Conservation (phyloP, 1,140 invertebrate genomes). For the Pseudomyrmex dendroicus region DNA sequence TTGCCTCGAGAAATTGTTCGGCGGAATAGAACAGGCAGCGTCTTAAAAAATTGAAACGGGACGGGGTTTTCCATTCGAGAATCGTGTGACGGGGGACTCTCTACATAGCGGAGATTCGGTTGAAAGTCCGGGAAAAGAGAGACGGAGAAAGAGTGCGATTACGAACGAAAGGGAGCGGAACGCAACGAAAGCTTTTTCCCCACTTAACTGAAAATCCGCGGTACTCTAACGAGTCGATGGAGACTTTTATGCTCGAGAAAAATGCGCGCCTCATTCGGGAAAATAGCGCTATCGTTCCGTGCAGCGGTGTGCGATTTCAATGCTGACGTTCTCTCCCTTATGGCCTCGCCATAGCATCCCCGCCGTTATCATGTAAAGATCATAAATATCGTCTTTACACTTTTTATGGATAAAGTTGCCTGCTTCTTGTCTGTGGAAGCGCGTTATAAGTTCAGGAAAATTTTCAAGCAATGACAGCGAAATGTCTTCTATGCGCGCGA, state of each 20-base stretch:
- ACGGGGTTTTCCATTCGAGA: not conserved
- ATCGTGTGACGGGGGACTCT: not conserved
- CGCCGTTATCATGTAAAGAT: not conserved
- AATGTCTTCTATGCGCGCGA: not conserved
- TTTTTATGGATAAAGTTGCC: not conserved
- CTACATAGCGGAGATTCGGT: not conserved
- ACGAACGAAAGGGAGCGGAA: not conserved
- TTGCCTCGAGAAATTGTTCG: not conserved
- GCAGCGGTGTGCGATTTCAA: slow-evolving; percentile 2
- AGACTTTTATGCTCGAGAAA: slow-evolving; percentile 31
- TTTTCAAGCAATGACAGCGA: not conserved
- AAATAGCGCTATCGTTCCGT: not conserved
- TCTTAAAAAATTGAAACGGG: slow-evolving; percentile 20
- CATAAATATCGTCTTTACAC: slow-evolving; percentile 12
- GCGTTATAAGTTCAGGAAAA: not conserved
- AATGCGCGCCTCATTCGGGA: not conserved
- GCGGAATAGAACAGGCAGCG: not conserved
- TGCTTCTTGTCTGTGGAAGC: not conserved
- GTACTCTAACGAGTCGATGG: slow-evolving; percentile 17
- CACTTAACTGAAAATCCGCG: slow-evolving; percentile 6
- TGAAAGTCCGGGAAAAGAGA: not conserved
- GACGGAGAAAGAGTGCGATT: not conserved
- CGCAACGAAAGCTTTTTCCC: not conserved
- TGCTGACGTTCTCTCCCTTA: slow-evolving; percentile 17
- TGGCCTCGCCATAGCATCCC: not conserved